phyloP scores from a whole-genome alignment of 1,140 invertebrate genomes.

The Magallana gigas region DNA sequence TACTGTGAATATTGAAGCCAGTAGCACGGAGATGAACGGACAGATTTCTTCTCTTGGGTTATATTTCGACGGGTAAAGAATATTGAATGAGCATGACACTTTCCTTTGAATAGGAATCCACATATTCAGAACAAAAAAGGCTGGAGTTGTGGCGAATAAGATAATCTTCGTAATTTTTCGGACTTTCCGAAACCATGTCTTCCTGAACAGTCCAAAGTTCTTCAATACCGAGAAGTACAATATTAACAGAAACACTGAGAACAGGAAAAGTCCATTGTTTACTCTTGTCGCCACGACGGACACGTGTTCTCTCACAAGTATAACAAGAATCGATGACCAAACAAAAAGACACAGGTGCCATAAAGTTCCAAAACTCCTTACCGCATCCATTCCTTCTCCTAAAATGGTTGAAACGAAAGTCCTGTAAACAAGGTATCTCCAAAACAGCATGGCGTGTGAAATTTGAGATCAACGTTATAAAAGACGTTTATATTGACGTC shows the following conservation, averaged over 20 bases:
- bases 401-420: constrained; percentile 8
- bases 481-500: not conserved
- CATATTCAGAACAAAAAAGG: constrained; percentile 11
- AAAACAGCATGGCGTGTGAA: not conserved
- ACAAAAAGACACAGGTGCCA: constrained; percentile 51
- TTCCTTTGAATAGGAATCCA: constrained; percentile 29
- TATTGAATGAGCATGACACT: not conserved
- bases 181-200: not conserved
- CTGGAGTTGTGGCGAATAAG: constrained; percentile 10
- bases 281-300: not conserved
- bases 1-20: constrained; percentile 13
- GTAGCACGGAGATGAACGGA: not conserved
- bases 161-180: not conserved
- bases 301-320: not conserved
- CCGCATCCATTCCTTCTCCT: constrained; percentile 31
- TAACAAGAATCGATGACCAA: constrained; percentile 42
- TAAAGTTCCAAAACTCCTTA: constrained; percentile 42
- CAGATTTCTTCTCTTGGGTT: constrained; percentile 8
- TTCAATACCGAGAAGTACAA: not conserved
- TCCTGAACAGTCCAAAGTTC: not conserved
- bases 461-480: not conserved
- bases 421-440: not conserved
- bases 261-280: constrained; percentile 39
- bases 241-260: not conserved
- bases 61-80: not conserved